Percentiles rank a stretch among this genome's conserved stretches.
These are phyloP conservation scores for Drosophila antonietae DNA, from an alignment of 2,888 invertebrate genomes.

Conservation along the genomic window DNA sequence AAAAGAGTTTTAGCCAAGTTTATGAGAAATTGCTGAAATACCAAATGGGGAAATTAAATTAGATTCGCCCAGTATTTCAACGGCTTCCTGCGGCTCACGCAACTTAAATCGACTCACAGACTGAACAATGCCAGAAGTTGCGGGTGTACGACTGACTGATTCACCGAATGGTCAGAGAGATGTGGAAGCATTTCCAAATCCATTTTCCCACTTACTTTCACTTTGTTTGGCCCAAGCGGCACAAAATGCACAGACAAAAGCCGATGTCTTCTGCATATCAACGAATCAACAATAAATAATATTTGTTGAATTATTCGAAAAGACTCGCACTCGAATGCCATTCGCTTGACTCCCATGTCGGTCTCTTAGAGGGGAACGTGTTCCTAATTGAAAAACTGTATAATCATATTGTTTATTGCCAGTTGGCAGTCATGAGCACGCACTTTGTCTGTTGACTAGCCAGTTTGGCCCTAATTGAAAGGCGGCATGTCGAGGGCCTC, in stretches of 20 bases:
- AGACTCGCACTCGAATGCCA: constrained; percentile 17
- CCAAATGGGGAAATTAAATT: constrained; percentile 28
- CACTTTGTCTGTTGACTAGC: constrained; percentile 46
- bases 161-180: constrained; percentile 20
- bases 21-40: constrained; percentile 15
- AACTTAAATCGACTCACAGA: constrained; percentile 39
- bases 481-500: constrained; percentile 23
- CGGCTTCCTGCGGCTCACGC: constrained; percentile 25
- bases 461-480: constrained; percentile 64
- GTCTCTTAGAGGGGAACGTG: constrained; percentile 25
- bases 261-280: constrained; percentile 64
- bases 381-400: constrained; percentile 66
- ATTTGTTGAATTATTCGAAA: constrained; percentile 28
- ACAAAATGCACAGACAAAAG: constrained; percentile 35
- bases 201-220: constrained; percentile 56
- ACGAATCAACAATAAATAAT: constrained; percentile 43
- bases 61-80: constrained; percentile 8
- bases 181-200: constrained; percentile 41
- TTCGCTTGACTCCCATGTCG: neutral
- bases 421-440: constrained; percentile 53
- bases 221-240: constrained; percentile 45
- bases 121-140: constrained; percentile 16
- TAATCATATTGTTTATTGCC: constrained; percentile 59
- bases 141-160: constrained; percentile 19
- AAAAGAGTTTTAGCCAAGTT: constrained; percentile 21